Evolutionary conservation across 2,797 vertebrate genomes (phyloP), one percentile per base, ranked within the genome.

Genomic region (Anas acuta): DNA sequence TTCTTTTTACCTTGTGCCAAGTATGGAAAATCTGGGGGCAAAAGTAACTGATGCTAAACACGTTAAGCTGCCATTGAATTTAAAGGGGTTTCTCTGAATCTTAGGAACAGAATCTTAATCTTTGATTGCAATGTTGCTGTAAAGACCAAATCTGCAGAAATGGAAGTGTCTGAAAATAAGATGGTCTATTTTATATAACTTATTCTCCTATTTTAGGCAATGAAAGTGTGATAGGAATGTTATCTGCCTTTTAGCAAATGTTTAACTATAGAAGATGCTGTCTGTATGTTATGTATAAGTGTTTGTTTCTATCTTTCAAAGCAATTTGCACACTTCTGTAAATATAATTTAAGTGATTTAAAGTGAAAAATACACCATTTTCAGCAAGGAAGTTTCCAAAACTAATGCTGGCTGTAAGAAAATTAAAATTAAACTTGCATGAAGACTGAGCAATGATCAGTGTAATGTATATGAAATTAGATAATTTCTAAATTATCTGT

Each of bases 101-200:
- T 58, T 85, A 32, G 30, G 30, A 84, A 15, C 57, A 71, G 61
- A 51, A 72, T 83, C 82, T 72, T 91, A 62, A 84, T 72, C 65
- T 86, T 85, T 67, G 65, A 94, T 95, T 96, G 92, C 93, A 93
- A 80, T 96, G 93, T 95, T 89, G 96, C 86, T 90, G 76, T 84
- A 35, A 94, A 94, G 91, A 96, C 89, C 90, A 95, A 95, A 97
- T 90, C 92, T 93, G 93, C 84, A 92, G 87, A 89, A 90, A 54
- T 73, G 28, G 30, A 81, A 92, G n/a, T 23, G 4, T 87, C 60
- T 95, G 79, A 87, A 95, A 95, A 93, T 76, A 57, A 95, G 81
- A 87, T 89, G 88, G 77, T 95, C 74, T 96, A 93, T 93, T 93
- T 97, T 95, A 89, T 96, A 94, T 95, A 91, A 94, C 65, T 90